A percentile compares a stretch with the other conserved stretches of the same genome.
These are phyloP conservation scores for Petrolisthes cinctipes DNA, from an alignment of 2,888 invertebrate species.

Conservation along the genomic window DNA sequence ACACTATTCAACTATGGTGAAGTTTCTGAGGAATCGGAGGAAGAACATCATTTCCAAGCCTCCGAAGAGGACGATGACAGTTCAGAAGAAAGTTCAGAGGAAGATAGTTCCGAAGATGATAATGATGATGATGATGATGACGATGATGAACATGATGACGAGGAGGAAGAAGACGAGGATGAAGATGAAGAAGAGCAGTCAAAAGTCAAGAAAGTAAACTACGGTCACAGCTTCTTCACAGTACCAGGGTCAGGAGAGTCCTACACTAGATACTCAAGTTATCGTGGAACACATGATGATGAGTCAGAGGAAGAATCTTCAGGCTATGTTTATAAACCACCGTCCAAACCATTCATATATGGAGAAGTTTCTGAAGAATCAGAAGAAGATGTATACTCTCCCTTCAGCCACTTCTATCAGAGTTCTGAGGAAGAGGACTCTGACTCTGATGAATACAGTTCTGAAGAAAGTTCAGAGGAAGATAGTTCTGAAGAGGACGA, in stretches of 20 bases:
- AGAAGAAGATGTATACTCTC: no score
- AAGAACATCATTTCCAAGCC: background rate
- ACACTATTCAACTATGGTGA: no score
- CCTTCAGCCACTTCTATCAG: background rate
- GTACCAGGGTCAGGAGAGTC: no score
- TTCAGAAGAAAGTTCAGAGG: slow-evolving; percentile 3
- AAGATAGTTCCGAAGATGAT: slow-evolving; percentile 11
- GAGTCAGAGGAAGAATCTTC: background rate
- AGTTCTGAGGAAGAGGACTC: background rate
- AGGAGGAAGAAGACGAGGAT: background rate
- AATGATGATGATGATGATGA: background rate
- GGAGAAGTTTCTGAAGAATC: background rate
- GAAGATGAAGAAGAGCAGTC: background rate
- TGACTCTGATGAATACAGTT: background rate
- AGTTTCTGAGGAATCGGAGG: background rate
- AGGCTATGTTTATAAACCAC: background rate
- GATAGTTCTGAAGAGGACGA: background rate
- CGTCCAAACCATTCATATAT: background rate
- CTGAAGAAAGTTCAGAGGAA: background rate
- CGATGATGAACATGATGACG: background rate
- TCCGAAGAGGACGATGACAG: background rate
- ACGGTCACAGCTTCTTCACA: no score
- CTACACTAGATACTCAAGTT: no score
- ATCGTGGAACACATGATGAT: background rate
- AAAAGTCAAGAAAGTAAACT: no score